These are phyloP conservation scores for Coendou prehensilis DNA, from an alignment of 2,797 vertebrate species.

Conservation along the genomic window DNA sequence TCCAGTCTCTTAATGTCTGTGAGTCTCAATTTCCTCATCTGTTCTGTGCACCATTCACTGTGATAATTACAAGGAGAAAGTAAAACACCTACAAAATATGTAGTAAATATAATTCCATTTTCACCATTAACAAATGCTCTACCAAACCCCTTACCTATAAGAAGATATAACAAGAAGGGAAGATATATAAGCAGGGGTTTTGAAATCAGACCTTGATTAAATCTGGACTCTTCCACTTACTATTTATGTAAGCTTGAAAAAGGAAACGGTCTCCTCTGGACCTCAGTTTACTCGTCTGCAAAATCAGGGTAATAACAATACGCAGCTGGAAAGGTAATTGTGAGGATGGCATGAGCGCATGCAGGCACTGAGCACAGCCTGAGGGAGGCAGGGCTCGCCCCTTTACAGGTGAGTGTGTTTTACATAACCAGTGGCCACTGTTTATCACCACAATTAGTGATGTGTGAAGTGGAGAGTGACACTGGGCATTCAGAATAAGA, in stretches of 20 bases:
- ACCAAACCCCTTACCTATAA: background rate
- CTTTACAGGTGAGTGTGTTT: conserved; percentile 45
- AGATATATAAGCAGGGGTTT: background rate
- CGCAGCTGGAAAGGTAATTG: background rate
- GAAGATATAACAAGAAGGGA: background rate
- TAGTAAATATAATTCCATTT: conserved; percentile 41
- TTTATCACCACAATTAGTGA: background rate
- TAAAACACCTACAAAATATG: background rate
- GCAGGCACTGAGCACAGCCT: background rate
- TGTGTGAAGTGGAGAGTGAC: background rate
- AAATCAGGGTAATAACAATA: background rate
- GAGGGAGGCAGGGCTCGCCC: background rate
- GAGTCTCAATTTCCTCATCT: conserved; percentile 59
- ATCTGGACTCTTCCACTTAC: background rate
- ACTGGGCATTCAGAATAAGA: background rate
- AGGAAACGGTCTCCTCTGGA: background rate
- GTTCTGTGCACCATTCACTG: background rate
- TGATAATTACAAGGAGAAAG: background rate
- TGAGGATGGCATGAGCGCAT: background rate
- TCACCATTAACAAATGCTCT: conserved; percentile 12
- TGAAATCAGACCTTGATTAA: conserved; percentile 52
- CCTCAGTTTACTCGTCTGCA: conserved; percentile 4
- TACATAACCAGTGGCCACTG: conserved; percentile 32
- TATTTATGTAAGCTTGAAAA: conserved; percentile 18
- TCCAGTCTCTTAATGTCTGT: conserved; percentile 20